phyloP scores from a whole-genome alignment of 2,113 vertebrate species.

The Prinia subflava region DNA sequence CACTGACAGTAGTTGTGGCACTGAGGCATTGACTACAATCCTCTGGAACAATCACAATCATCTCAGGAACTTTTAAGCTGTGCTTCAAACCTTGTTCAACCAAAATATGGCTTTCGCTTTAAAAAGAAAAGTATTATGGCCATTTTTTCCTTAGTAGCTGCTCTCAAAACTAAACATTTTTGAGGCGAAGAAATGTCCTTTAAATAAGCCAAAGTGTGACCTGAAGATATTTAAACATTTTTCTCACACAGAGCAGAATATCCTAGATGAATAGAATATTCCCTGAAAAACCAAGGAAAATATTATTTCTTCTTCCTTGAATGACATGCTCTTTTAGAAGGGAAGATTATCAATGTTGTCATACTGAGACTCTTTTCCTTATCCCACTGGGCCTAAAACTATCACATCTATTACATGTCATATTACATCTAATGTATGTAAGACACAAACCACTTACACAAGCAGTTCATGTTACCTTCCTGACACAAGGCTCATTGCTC shows the following conservation, averaged over 20 bases:
- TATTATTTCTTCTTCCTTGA: not conserved
- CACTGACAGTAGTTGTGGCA: too few relatives aligned
- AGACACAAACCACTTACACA: not conserved
- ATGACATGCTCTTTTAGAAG: not conserved
- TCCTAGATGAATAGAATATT: not conserved
- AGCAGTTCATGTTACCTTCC: not conserved
- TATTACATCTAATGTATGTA: not conserved
- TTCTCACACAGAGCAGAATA: not conserved
- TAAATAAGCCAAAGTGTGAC: not conserved
- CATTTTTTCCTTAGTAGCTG: not conserved
- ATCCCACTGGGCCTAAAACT: not conserved
- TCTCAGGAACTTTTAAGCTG: not conserved
- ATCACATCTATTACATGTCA: not conserved
- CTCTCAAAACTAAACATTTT: not conserved
- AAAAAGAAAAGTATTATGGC: not conserved
- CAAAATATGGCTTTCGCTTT: not conserved
- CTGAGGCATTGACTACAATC: not conserved
- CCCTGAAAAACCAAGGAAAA: not conserved
- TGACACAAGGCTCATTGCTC: not conserved
- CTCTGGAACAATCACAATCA: not conserved
- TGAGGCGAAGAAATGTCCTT: not conserved
- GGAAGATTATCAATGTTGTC: not conserved
- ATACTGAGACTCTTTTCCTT: not conserved
- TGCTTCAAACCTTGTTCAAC: not conserved
- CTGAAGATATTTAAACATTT: not conserved